These are phyloP conservation scores for Plectropomus leopardus DNA, from an alignment of 2,113 vertebrate genomes.

Conservation along the genomic window DNA sequence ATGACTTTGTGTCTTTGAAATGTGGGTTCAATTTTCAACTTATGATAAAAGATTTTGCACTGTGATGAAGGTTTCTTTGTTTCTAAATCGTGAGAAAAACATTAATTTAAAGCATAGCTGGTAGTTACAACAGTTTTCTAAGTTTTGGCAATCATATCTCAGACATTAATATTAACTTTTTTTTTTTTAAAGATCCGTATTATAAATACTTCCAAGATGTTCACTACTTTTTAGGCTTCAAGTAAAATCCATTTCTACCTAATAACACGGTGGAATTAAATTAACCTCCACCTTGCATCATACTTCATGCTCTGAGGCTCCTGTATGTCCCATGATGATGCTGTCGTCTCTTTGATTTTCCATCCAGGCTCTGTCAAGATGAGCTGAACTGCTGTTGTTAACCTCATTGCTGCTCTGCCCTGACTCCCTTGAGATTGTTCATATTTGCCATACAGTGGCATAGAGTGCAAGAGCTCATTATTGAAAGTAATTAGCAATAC, in stretches of 20 bases:
- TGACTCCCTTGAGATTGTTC: conserved; percentile 14
- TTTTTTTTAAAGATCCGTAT: neutral
- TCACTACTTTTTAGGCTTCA: neutral
- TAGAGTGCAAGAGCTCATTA: conserved; percentile 25
- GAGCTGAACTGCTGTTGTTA: conserved; percentile 39
- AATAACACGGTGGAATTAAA: conserved; percentile 11
- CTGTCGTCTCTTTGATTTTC: conserved; percentile 33
- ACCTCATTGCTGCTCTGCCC: conserved; percentile 3
- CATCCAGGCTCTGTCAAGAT: neutral
- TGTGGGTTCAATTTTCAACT: neutral
- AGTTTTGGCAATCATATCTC: neutral
- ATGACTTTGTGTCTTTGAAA: neutral
- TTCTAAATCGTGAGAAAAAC: neutral
- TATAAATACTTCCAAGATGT: neutral
- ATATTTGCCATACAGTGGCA: conserved; percentile 15
- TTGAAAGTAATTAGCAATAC: conserved; percentile 36
- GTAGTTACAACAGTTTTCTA: neutral
- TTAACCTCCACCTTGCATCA: conserved; percentile 29
- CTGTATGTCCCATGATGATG: conserved; percentile 35
- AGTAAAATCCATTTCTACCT: conserved; percentile 2
- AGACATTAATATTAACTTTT: neutral
- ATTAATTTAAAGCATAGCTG: too few relatives aligned
- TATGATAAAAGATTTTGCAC: neutral
- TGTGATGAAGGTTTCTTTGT: neutral
- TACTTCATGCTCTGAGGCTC: conserved; percentile 18